Conservation (phyloP, 2,888 invertebrate species). For the Adelognathus sp. region DNA sequence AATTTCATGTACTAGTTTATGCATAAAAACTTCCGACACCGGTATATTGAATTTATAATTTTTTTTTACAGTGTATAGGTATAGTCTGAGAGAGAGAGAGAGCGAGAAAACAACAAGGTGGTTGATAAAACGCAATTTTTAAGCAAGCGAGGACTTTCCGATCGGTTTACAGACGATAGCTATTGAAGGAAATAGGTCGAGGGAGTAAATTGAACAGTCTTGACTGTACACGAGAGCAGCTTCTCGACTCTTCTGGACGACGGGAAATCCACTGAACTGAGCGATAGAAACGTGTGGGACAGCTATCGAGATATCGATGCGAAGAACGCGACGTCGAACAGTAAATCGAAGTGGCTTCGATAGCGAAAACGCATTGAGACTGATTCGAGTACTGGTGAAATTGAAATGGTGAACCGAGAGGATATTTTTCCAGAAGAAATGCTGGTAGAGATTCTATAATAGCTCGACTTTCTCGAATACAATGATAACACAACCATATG, state of each 20-base stretch:
- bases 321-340: background rate
- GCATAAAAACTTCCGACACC: no score
- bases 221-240: background rate
- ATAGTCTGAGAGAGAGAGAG: background rate
- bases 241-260: background rate
- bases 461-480: background rate
- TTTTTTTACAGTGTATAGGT: no score
- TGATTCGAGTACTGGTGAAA: background rate
- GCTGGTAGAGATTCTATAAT: background rate
- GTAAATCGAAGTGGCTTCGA: background rate
- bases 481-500: background rate
- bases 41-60: no score
- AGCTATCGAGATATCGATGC: background rate
- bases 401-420: background rate
- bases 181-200: background rate
- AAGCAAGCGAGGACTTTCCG: background rate
- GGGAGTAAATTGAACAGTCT: constrained; percentile 9
- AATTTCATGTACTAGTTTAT: no score
- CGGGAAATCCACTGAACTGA: background rate
- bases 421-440: background rate
- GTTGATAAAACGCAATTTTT: constrained; percentile 5
- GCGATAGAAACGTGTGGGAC: background rate
- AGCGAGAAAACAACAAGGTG: background rate
- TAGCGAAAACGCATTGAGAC: background rate
- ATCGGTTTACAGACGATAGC: constrained; percentile 16